These are phyloP conservation scores for Epinotia bilunana DNA, from an alignment of 2,888 invertebrate species.

Conservation along the genomic window DNA sequence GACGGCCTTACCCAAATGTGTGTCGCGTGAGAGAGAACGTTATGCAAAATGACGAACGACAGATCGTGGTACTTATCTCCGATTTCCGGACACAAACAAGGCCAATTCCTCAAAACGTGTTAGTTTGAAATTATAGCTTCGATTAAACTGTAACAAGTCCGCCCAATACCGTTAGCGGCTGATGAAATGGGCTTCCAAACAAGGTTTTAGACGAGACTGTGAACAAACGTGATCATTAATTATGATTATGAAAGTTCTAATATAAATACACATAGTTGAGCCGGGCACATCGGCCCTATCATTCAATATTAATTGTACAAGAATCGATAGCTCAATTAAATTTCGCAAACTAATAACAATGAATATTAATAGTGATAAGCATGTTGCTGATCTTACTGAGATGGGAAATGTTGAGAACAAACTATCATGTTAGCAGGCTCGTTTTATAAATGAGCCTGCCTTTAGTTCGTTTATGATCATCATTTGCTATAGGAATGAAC, in stretches of 20 bases:
- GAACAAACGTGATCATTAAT: conserved; percentile 3
- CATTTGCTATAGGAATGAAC: too few species aligned
- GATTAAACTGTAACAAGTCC: conserved; percentile 13
- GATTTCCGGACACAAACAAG: not conserved
- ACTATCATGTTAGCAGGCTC: not conserved
- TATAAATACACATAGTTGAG: not conserved
- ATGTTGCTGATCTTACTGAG: not conserved
- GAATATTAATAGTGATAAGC: not conserved
- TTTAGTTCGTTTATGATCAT: too few species aligned
- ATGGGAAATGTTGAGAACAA: not conserved
- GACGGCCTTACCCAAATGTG: too few species aligned
- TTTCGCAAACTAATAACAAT: not conserved
- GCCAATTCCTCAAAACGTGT: conserved; percentile 2
- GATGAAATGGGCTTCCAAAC: not conserved
- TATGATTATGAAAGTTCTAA: not conserved
- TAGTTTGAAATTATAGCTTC: conserved; percentile 13
- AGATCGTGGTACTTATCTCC: not conserved
- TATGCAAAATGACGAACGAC: not conserved
- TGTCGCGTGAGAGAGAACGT: too few species aligned
- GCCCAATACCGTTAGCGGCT: conserved; percentile 5
- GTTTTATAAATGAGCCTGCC: not conserved
- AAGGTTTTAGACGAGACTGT: not conserved
- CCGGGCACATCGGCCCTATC: not conserved
- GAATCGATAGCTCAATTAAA: not conserved
- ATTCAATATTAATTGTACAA: not conserved